Evolutionary conservation across 2,888 invertebrate species (phyloP).

Genomic region (Neoascia interrupta): DNA sequence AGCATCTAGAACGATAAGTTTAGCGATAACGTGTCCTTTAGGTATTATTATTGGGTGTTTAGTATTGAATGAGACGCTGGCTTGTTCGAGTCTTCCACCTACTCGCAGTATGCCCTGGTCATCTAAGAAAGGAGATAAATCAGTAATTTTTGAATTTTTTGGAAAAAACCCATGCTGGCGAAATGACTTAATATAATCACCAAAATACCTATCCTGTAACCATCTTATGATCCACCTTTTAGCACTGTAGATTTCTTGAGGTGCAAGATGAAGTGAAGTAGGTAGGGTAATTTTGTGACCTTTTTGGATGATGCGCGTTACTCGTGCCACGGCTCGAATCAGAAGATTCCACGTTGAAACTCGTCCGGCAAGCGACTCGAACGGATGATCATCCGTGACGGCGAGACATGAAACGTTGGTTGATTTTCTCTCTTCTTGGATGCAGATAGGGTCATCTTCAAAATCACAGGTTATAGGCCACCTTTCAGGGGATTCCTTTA

Average conservation of each 20-base stretch:
- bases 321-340: not conserved
- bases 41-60: slow-evolving; percentile 24
- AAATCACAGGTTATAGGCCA: slow-evolving; percentile 3
- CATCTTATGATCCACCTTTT: not conserved
- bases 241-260: not conserved
- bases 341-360: not conserved
- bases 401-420: not conserved
- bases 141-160: not conserved
- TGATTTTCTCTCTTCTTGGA: not conserved
- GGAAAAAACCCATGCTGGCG: not conserved
- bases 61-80: not conserved
- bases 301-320: not conserved
- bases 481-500: not conserved
- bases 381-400: not conserved
- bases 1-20: not conserved
- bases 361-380: not conserved
- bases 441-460: not conserved
- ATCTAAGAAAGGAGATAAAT: slow-evolving; percentile 14
- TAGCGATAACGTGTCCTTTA: slow-evolving; percentile 1
- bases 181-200: not conserved
- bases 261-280: not conserved
- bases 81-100: slow-evolving; percentile 8
- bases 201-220: not conserved
- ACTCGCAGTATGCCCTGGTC: not conserved
- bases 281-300: not conserved